These are phyloP conservation scores for Micronycteris hirsuta DNA, from an alignment of 2,113 vertebrate species.

Conservation along the genomic window DNA sequence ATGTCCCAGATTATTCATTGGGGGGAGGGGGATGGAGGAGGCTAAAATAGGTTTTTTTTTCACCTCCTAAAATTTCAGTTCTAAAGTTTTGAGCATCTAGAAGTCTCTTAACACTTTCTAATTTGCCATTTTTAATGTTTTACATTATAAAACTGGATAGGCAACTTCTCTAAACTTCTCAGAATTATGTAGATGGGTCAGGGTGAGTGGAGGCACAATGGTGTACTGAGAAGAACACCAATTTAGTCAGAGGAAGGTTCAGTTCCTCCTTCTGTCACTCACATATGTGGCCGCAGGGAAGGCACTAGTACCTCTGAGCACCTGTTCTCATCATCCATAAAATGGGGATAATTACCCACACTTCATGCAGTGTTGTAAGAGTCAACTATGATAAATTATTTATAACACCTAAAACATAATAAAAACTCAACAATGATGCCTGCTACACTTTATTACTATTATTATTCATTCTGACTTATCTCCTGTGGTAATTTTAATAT, in stretches of 20 bases:
- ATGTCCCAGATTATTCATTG: not conserved
- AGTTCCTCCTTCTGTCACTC: not conserved
- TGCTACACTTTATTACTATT: not conserved
- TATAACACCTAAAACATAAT: not conserved
- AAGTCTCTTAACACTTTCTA: not conserved
- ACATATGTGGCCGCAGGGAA: not conserved
- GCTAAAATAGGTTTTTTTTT: not conserved
- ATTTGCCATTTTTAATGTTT: not conserved
- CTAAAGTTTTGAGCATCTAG: not conserved
- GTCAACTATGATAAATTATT: not conserved
- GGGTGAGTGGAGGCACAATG: not conserved
- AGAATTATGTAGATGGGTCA: not conserved
- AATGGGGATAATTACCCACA: not conserved
- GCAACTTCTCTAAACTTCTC: not conserved
- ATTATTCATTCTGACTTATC: not conserved
- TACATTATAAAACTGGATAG: not conserved
- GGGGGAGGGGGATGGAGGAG: fast-evolving
- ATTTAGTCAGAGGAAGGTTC: not conserved
- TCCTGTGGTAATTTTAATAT: not conserved
- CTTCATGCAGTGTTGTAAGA: not conserved
- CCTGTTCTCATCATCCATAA: not conserved
- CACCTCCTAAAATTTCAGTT: not conserved
- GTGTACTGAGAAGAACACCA: not conserved
- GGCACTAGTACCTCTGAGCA: not conserved
- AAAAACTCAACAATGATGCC: not conserved